Conservation (phyloP, 2,888 invertebrate species). For the Seira musarum region DNA sequence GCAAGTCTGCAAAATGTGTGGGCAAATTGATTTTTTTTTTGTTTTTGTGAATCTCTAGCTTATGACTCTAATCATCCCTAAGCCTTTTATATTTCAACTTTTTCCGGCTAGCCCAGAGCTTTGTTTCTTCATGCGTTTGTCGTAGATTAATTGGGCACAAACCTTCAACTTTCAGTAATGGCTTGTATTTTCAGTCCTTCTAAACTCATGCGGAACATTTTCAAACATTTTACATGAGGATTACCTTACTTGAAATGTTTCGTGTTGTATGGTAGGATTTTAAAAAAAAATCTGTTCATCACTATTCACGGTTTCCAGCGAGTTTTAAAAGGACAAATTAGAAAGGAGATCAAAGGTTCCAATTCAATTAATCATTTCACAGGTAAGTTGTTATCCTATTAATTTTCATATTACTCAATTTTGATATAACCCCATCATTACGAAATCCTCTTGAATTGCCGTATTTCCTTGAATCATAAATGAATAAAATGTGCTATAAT, state of each 20-base stretch:
- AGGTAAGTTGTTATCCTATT: background rate
- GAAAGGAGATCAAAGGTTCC: background rate
- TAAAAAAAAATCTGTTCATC: no score
- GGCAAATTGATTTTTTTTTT: background rate
- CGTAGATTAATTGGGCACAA: constrained; percentile 12
- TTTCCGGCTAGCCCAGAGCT: background rate
- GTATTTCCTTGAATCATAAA: no score
- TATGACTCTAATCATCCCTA: background rate
- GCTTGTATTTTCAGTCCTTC: no score
- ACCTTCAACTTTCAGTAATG: no score
- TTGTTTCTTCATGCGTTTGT: constrained; percentile 5
- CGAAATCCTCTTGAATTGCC: no score
- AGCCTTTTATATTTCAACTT: background rate
- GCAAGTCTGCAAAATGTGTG: background rate
- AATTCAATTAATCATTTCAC: background rate
- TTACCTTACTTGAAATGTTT: no score
- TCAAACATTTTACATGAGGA: no score
- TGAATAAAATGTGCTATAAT: no score
- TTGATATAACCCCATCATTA: background rate
- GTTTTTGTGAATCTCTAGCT: background rate
- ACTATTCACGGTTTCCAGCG: no score
- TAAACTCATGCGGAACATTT: no score
- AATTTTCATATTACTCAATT: background rate
- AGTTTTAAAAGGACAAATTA: background rate
- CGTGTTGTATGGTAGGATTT: no score